Conservation (phyloP, 2,113 vertebrate species). For the Triplophysa dalaica region DNA sequence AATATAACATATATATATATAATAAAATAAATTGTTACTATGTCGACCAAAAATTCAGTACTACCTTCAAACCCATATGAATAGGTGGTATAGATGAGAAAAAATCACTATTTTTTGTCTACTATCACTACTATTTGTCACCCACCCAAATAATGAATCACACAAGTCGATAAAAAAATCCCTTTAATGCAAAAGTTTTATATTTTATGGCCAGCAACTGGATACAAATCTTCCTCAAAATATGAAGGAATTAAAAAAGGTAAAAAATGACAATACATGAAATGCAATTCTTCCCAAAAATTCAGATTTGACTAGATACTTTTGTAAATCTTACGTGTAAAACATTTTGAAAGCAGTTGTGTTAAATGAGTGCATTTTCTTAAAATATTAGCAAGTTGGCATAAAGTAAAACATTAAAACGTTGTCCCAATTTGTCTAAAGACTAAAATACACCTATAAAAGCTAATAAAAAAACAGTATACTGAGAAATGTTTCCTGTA, state of each 20-base stretch:
- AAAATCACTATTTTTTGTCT: too few species aligned
- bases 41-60: too few species aligned
- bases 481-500: neutral
- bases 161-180: neutral
- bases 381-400: neutral
- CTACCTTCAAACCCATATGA: too few species aligned
- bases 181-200: conserved; percentile 21
- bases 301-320: neutral
- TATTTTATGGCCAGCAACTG: neutral
- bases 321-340: neutral
- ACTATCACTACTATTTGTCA: too few species aligned
- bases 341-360: neutral
- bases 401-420: neutral
- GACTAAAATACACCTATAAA: neutral
- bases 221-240: neutral
- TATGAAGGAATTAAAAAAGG: neutral
- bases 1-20: too few species aligned
- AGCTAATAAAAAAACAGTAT: neutral
- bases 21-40: too few species aligned
- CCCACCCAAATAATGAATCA: neutral
- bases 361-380: neutral
- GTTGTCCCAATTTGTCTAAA: neutral
- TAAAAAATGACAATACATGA: neutral
- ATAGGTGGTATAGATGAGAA: too few species aligned
- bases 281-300: neutral